These are phyloP conservation scores for Fulmarus glacialis DNA, from an alignment of 2,113 vertebrate species.

Conservation along the genomic window DNA sequence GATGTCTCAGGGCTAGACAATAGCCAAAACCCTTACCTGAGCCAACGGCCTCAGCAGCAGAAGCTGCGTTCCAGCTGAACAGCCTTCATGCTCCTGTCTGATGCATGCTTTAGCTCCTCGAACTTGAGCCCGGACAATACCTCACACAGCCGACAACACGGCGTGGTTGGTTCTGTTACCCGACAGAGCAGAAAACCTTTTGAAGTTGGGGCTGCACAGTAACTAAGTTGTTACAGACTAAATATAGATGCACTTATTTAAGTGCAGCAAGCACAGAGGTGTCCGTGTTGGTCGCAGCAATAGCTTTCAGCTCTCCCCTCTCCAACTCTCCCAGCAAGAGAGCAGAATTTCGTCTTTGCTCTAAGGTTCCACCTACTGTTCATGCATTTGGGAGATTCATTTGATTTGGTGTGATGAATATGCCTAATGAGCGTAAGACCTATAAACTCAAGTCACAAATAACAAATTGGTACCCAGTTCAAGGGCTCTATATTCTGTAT, in stretches of 20 bases:
- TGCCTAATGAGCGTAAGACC: neutral
- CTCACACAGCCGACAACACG: fast-evolving
- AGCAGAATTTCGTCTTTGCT: neutral
- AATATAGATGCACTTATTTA: fast-evolving
- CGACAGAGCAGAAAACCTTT: neutral
- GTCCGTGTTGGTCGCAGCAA: neutral
- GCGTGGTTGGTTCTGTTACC: neutral
- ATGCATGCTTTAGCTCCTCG: neutral
- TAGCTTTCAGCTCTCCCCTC: neutral
- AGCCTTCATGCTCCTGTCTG: no score
- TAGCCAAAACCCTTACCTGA: neutral
- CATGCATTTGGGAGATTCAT: fast-evolving
- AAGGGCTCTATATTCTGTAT: neutral
- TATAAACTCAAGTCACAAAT: neutral
- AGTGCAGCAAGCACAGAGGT: neutral
- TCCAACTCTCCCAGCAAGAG: neutral
- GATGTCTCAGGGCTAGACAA: neutral
- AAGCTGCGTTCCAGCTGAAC: neutral
- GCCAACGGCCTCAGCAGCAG: neutral
- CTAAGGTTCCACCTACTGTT: neutral
- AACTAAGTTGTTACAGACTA: neutral
- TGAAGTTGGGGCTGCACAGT: neutral
- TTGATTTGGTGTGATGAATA: neutral
- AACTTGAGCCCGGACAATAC: neutral
- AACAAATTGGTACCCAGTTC: neutral